Conservation (phyloP, 2,113 vertebrate genomes). For the Tricholaema leucomelas region DNA sequence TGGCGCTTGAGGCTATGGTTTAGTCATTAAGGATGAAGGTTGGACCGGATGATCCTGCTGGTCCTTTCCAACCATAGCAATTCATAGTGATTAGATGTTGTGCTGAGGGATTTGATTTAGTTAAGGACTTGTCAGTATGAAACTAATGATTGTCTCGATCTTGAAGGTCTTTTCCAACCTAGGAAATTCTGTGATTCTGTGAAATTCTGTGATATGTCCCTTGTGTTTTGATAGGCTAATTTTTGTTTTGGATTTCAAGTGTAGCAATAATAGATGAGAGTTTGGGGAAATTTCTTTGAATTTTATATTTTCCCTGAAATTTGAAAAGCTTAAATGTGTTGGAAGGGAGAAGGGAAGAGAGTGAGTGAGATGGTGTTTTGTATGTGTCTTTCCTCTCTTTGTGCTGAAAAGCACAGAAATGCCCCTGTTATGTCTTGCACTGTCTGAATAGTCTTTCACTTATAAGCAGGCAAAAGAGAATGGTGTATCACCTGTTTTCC, state of each 20-base stretch:
- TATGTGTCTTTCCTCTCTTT: not conserved
- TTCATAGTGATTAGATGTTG: no score
- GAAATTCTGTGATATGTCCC: no score
- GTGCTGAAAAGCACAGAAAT: not conserved
- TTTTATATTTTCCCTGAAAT: not conserved
- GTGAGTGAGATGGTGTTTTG: not conserved
- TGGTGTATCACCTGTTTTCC: not conserved
- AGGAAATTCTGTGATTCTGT: no score
- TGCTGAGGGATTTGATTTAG: no score
- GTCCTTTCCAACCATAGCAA: no score
- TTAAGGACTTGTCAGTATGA: no score
- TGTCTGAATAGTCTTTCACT: not conserved
- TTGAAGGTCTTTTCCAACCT: no score
- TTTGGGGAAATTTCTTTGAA: not conserved
- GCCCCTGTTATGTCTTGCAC: not conserved
- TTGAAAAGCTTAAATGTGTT: not conserved
- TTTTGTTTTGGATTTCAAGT: not conserved
- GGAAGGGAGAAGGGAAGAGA: rapidly evolving
- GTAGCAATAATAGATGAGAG: not conserved
- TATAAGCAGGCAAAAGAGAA: not conserved
- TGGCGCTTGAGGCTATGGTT: no score
- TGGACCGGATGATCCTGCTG: no score
- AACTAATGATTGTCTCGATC: no score
- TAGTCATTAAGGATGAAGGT: no score
- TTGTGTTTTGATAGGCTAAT: not conserved